A percentile compares a stretch with the other conserved stretches of the same genome.
These are phyloP conservation scores for Chloroceryle inda DNA, from an alignment of 2,797 vertebrate genomes.

Conservation along the genomic window DNA sequence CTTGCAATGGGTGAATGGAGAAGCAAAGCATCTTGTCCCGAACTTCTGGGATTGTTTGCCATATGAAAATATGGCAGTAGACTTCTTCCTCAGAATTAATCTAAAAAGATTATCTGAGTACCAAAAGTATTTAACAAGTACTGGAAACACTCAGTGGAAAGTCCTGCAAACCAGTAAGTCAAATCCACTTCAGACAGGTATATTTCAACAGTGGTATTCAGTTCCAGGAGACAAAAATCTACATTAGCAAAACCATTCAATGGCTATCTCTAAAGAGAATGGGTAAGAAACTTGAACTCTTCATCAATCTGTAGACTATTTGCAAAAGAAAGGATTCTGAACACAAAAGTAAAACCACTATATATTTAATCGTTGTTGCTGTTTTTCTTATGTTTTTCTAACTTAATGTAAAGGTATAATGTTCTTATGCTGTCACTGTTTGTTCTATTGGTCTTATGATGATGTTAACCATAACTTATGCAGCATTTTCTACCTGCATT, in stretches of 20 bases:
- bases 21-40: neutral
- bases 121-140: neutral
- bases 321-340: neutral
- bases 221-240: neutral
- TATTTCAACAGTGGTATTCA: neutral
- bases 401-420: neutral
- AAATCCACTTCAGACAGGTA: neutral
- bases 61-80: neutral
- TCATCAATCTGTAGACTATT: neutral
- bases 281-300: neutral
- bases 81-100: neutral
- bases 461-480: neutral
- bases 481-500: neutral
- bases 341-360: neutral
- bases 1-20: neutral
- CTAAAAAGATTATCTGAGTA: neutral
- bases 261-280: neutral
- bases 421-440: neutral
- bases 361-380: neutral
- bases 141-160: neutral
- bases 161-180: neutral
- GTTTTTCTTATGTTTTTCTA: neutral
- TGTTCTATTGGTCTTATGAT: neutral
- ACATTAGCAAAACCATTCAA: neutral
- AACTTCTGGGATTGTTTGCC: neutral